These are phyloP conservation scores for Sinopyrophorus schimmeli DNA, from an alignment of 2,888 invertebrate species.

Conservation along the genomic window DNA sequence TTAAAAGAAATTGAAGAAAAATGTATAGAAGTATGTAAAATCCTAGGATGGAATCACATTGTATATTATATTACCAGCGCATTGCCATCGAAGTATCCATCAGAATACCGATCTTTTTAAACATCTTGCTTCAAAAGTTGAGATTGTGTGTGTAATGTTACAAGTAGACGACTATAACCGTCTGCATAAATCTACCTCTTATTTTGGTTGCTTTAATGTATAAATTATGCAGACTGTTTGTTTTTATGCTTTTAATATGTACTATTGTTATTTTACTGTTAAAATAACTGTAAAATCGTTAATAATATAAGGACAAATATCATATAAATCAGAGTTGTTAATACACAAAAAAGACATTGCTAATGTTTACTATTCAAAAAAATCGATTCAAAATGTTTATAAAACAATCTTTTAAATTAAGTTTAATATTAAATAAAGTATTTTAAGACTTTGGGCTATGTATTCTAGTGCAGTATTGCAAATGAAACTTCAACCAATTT, in stretches of 20 bases:
- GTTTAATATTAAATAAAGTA: too few species aligned
- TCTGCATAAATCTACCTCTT: slow-evolving; percentile 13
- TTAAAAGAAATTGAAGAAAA: slow-evolving; percentile 72
- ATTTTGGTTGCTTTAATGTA: slow-evolving; percentile 7
- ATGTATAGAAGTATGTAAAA: slow-evolving; percentile 64
- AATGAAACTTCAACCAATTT: too few species aligned
- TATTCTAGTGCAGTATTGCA: too few species aligned
- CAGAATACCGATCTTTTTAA: slow-evolving; percentile 72
- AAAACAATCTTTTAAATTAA: too few species aligned
- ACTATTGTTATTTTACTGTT: slow-evolving; percentile 4
- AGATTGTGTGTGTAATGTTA: slow-evolving; percentile 1
- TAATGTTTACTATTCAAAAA: too few species aligned
- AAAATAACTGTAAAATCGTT: slow-evolving; percentile 11
- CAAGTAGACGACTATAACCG: background rate
- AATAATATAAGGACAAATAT: too few species aligned
- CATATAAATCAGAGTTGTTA: too few species aligned
- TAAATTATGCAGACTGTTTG: slow-evolving; percentile 7
- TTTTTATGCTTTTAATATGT: too few species aligned
- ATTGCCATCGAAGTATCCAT: slow-evolving; percentile 70
- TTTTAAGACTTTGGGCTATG: too few species aligned
- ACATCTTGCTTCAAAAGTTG: slow-evolving; percentile 2
- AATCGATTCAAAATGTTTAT: too few species aligned
- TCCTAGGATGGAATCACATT: slow-evolving; percentile 74
- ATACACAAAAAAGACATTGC: too few species aligned
- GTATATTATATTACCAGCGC: slow-evolving; percentile 60